Conservation (phyloP, 2,888 invertebrate genomes). For the Diplolepis rosae region DNA sequence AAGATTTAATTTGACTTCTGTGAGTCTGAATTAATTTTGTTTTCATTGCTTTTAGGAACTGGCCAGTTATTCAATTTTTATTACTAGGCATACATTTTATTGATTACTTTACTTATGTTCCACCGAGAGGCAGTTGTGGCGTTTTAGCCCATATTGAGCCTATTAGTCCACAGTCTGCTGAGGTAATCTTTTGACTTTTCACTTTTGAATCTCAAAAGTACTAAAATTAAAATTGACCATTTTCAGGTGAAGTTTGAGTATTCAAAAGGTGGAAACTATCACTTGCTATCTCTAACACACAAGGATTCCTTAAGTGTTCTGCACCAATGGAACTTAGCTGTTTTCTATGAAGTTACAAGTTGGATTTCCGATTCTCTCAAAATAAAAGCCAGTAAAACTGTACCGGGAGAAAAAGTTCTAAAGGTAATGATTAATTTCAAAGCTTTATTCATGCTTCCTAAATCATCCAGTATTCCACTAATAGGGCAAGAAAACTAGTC, state of each 20-base stretch:
- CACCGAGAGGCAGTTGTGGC: slow-evolving; percentile 68
- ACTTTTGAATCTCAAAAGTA: neutral
- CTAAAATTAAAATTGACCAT: slow-evolving; percentile 22
- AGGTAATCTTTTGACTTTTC: slow-evolving; percentile 49
- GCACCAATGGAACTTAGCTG: slow-evolving; percentile 67
- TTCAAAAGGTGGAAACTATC: slow-evolving; percentile 52
- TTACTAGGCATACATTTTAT: slow-evolving; percentile 64
- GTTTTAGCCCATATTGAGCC: slow-evolving; percentile 64
- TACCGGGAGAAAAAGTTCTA: slow-evolving; percentile 59
- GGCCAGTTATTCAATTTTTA: slow-evolving; percentile 61
- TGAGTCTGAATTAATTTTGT: slow-evolving; percentile 10
- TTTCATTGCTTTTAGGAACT: slow-evolving; percentile 58
- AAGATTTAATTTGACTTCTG: neutral
- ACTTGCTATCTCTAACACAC: slow-evolving; percentile 62
- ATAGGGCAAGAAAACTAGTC: too few relatives aligned
- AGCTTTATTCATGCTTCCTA: too few relatives aligned
- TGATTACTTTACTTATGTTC: slow-evolving; percentile 68
- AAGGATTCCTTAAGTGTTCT: slow-evolving; percentile 56
- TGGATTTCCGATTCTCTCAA: slow-evolving; percentile 65
- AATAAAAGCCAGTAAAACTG: slow-evolving; percentile 64
- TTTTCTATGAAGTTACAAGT: slow-evolving; percentile 60
- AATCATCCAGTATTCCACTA: too few relatives aligned
- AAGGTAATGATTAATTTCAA: too few relatives aligned
- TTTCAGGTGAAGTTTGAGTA: slow-evolving; percentile 61
- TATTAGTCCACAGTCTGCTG: slow-evolving; percentile 56